phyloP scores from a whole-genome alignment of 2,888 invertebrate species.

The Phengaris alcon region DNA sequence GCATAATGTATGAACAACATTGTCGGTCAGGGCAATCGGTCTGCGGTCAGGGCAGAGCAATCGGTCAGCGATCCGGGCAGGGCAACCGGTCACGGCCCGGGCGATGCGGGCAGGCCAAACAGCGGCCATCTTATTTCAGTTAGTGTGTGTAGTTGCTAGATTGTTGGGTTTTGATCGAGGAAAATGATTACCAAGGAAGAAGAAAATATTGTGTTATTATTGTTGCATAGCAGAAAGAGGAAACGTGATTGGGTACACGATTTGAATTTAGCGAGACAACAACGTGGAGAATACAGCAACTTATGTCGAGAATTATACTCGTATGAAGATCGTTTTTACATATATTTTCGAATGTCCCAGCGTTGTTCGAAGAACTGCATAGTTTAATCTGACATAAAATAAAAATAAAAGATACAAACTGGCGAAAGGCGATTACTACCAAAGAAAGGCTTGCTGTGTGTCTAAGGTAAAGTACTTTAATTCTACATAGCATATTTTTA shows the following conservation, averaged over 20 bases:
- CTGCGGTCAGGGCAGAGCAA: constrained; percentile 23
- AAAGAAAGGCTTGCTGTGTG: too few relatives aligned
- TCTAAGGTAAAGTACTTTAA: too few relatives aligned
- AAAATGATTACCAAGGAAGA: not conserved
- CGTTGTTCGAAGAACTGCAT: not conserved
- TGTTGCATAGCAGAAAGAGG: not conserved
- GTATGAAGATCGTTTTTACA: not conserved
- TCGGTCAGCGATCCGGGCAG: constrained; percentile 27
- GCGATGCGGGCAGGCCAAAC: constrained; percentile 31
- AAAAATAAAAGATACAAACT: not conserved
- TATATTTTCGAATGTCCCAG: constrained; percentile 1
- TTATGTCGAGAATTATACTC: not conserved
- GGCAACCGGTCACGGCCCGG: constrained; percentile 25
- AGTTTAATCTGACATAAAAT: not conserved
- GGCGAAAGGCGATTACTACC: not conserved
- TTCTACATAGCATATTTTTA: too few relatives aligned
- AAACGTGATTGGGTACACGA: not conserved
- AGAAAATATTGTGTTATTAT: constrained; percentile 1
- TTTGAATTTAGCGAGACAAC: not conserved
- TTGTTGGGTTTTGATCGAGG: not conserved
- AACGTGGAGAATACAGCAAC: not conserved
- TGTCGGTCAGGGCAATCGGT: constrained; percentile 21
- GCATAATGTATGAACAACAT: constrained; percentile 29
- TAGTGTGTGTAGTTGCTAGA: constrained; percentile 14
- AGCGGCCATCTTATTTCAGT: constrained; percentile 29